phyloP scores from a whole-genome alignment of 2,113 vertebrate genomes.

The Pelodiscus sinensis region DNA sequence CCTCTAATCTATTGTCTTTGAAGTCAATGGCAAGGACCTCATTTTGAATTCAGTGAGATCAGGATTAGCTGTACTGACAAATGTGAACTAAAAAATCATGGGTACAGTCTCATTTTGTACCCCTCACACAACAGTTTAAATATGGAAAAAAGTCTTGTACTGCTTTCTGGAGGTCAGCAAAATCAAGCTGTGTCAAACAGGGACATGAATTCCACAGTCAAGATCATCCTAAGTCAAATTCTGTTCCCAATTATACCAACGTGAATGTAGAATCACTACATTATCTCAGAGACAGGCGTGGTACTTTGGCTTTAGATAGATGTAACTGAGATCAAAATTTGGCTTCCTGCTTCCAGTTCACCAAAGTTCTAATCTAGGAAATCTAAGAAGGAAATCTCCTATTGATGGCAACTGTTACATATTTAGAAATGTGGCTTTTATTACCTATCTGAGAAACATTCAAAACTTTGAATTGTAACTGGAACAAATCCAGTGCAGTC shows the following conservation, averaged over 20 bases:
- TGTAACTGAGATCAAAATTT: background rate
- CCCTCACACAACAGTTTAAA: background rate
- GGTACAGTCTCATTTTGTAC: background rate
- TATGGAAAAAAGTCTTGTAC: background rate
- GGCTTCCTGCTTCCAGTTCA: background rate
- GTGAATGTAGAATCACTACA: background rate
- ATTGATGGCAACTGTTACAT: background rate
- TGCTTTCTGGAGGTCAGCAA: constrained; percentile 16
- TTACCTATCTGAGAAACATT: fast-evolving
- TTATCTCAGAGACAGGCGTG: background rate
- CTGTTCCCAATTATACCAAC: background rate
- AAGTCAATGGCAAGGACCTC: no score
- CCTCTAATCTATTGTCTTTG: no score
- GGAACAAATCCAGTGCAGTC: background rate
- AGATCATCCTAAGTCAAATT: background rate
- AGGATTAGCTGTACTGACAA: no score
- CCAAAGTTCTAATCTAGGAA: background rate
- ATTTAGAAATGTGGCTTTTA: background rate
- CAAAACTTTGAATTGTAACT: background rate
- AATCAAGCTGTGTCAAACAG: constrained; percentile 19
- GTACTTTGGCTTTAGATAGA: background rate
- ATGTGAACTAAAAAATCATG: no score
- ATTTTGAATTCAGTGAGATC: no score
- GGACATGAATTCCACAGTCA: constrained; percentile 10
- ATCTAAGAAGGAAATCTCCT: background rate